Percentiles rank a stretch among this genome's conserved stretches.
Conservation (phyloP, 2,113 vertebrate species). For the Murina feae region DNA sequence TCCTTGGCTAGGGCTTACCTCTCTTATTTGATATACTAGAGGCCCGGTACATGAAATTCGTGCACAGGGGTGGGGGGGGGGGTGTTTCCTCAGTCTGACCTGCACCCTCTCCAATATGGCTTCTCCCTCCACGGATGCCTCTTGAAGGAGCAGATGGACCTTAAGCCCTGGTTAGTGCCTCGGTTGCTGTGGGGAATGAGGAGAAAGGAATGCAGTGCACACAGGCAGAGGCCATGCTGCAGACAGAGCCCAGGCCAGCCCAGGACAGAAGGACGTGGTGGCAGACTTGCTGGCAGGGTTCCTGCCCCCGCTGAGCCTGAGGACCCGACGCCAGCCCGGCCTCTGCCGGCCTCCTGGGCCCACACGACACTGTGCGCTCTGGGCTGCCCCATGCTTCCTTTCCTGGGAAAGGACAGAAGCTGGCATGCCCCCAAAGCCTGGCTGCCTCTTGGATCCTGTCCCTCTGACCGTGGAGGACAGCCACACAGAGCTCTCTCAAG, state of each 20-base stretch:
- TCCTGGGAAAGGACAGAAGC: slow-evolving; percentile 63
- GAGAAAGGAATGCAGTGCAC: background rate
- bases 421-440: slow-evolving; percentile 68
- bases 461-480: slow-evolving; percentile 45
- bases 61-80: no score
- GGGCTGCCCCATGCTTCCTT: slow-evolving; percentile 62
- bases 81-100: no score
- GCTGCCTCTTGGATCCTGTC: slow-evolving; percentile 69
- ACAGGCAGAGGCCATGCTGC: background rate
- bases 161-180: background rate
- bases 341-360: slow-evolving; percentile 49
- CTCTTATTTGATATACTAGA: no score
- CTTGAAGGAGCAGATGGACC: background rate
- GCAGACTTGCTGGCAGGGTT: background rate
- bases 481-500: slow-evolving; percentile 69
- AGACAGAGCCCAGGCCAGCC: background rate
- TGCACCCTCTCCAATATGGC: no score
- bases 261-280: background rate
- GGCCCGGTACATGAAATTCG: no score
- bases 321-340: background rate
- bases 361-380: slow-evolving; percentile 1
- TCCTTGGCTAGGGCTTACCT: no score
- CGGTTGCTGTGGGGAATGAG: background rate
- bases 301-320: background rate
- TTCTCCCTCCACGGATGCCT: background rate